Base-by-base conservation (phyloP, 2,113 vertebrate genomes). In the Pterophyllum scalare region DNA sequence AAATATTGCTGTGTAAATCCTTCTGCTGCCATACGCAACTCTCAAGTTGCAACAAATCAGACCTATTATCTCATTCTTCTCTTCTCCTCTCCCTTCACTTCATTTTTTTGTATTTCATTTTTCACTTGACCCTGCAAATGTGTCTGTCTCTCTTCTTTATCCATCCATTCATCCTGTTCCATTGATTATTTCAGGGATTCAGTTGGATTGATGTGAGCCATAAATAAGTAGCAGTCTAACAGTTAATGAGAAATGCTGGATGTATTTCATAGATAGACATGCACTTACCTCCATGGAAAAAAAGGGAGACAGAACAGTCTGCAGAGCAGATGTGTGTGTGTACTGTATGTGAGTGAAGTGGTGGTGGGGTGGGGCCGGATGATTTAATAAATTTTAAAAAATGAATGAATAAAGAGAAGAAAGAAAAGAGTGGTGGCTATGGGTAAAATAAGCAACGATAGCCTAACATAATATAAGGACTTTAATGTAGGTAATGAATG, bases 181-280 rank as follows among this genome's bases (percentile, higher is more conserved):
- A 94, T 94, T 92, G 94, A 95, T 94, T 91, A 92, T 90, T 88
- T 87, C 75, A 62, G 56, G 77, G 89, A 49, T 89, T 83, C 86
- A 81, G 80, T 64, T 85, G 82, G 74, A 89, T 94, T 86, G 83
- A 91, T 93, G 87, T 78, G 77, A 91, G 89, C 87, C 82, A 93
- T 93, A 93, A 93, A 90, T 88, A 90, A 92, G 90, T 72, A 93
- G 84, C 88, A 40, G 72, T 77, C 61, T 91, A 93, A 93, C 92
- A 92, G 88, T 80, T 93, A 94, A 95, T 94, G 89, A 93, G 93
- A 93, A 89, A 80, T 80, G 72, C 61, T 76, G 62, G 62, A 83
- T 89, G 83, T 87, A 86, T 84, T 87, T 93, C 91, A 94, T 85
- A 89, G 80, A 78, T 84, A 80, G 67, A 79, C 62, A 26, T 22